Base-by-base conservation (phyloP, 2,113 vertebrate species). In the Pseudorectes ferrugineus region DNA sequence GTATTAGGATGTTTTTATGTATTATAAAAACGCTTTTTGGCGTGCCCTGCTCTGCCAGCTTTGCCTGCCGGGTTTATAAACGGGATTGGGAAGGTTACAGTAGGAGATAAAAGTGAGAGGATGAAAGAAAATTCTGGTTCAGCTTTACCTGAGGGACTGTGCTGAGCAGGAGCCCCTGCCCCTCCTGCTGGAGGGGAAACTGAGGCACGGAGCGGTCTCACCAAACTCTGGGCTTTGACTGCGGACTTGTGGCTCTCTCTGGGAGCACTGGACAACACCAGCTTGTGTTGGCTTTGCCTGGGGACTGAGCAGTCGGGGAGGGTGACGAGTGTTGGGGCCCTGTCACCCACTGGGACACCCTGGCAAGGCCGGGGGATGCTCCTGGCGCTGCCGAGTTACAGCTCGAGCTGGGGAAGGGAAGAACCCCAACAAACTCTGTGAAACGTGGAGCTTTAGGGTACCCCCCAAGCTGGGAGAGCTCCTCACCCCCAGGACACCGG, bases 291-390 rank as follows among this genome's bases (percentile, higher is more conserved):
- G 36, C 35, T 54, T 0, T 0, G 16, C 45, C 33, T 0, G 1
- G 61, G 54, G 42, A 33, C 36, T 59, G 61, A 67, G 49, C 7
- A 8, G 21, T 3, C 40, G 8, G 59, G 57, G 29, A 20, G 8
- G 70, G 29, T 74, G 40, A 8, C 0, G 4, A 70, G 36, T 2
- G 23, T 2, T 10, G 42, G 82, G 42, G 18, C 42, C 28, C 42
- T 29, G 38, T 35, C 57, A 3, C 12, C 0, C 0, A 0, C 5
- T 33, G 71, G 76, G 82, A 22, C 28, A 26, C 14, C 31, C 18
- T 2, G 40, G 6, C 33, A 40, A 26, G 26, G 14, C 59, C 8
- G 36, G 0, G 38, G 70, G 62, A 6, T 22, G 85, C 54, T 73
- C 2, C 1, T 9, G 31, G 6, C 17, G n/a, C 54, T 67, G 48